Base-by-base conservation (phyloP, 1,140 invertebrate species). In the Pseudomyrmex pallidus region DNA sequence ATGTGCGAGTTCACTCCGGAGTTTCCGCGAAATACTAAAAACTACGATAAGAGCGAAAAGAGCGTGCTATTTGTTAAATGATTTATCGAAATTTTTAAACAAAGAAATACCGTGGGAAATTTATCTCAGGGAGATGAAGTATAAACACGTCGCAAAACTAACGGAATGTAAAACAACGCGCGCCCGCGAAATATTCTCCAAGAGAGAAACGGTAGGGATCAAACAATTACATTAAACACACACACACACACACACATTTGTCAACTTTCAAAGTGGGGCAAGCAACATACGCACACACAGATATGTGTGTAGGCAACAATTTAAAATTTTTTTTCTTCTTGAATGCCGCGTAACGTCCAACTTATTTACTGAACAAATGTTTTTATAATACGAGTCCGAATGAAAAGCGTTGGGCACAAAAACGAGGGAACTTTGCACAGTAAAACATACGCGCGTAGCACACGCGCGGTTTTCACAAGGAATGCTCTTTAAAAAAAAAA, bases 331-430 rank as follows among this genome's bases (percentile, higher is more conserved):
- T 46, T 66, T 52, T 25, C 3, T 48, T 17, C 54, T 5, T 72
- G 13, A 10, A 9, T 9, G 1, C 15, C 15, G 17, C 13, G 22
- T 7, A 57, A 50, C 54, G 10, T 20, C 17, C 15, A 20, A 63
- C 15, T 68, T 56, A 50, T 22, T 56, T 56, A 56, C 5, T 46
- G 13, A 80, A 59, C 25, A 63, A 80, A 72, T 72, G 4, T 8
- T 46, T 48, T 25, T 25, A n/a, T 72, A 70, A 59, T 48, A 35
- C 12, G 35, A 35, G 35, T 54, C 12, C 56, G 63, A 67, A 8
- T 22, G 20, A 68, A 68, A 78, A 48, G 10, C 9, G 15, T 10
- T 22, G 9, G 20, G 44, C 15, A 57, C 15, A 57, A 59, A 78
- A 68, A 48, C 13, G 52, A 35, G 25, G 15, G 7, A 48, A 78